Conservation (phyloP, 30 jellyfish, hydroid and myxozoan genomes). For the Catostylus mosaicus region DNA sequence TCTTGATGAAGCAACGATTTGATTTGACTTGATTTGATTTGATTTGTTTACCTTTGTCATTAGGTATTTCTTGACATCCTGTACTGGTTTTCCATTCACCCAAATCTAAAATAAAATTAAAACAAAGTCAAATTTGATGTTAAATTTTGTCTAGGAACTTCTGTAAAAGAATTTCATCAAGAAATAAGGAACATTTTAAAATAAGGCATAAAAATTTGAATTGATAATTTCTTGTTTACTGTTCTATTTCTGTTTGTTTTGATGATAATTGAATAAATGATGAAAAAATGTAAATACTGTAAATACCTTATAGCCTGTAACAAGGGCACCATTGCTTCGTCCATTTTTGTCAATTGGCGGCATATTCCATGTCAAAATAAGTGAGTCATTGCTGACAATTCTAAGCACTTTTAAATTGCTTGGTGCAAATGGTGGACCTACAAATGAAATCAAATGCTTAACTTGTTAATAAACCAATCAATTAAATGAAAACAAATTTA, state of each 20-base stretch:
- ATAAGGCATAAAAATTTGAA: no score
- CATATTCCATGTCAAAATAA: constrained; percentile 82
- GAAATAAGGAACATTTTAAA: no score
- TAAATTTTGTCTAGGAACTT: no score
- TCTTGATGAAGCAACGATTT: background rate
- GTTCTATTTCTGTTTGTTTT: background rate
- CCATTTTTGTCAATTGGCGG: constrained; percentile 94
- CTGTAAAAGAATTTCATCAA: no score
- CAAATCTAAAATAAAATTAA: constrained; percentile 62
- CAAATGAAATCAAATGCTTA: background rate
- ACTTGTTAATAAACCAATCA: no score
- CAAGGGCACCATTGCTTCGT: constrained; percentile 86
- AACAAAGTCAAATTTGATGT: background rate
- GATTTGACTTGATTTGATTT: no score
- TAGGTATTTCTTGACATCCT: constrained; percentile 74
- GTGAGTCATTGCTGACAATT: constrained; percentile 87
- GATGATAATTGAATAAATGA: background rate
- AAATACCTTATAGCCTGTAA: constrained; percentile 90
- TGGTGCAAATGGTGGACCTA: constrained; percentile 98
- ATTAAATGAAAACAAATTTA: no score
- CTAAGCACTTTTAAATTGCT: constrained; percentile 77
- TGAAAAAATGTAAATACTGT: background rate
- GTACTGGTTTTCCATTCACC: constrained; percentile 93
- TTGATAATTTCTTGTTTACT: no score
- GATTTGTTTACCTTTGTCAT: constrained; percentile 70